phyloP scores from a whole-genome alignment of 92 coral and sea anemone genomes.

The Actinostola sp. region DNA sequence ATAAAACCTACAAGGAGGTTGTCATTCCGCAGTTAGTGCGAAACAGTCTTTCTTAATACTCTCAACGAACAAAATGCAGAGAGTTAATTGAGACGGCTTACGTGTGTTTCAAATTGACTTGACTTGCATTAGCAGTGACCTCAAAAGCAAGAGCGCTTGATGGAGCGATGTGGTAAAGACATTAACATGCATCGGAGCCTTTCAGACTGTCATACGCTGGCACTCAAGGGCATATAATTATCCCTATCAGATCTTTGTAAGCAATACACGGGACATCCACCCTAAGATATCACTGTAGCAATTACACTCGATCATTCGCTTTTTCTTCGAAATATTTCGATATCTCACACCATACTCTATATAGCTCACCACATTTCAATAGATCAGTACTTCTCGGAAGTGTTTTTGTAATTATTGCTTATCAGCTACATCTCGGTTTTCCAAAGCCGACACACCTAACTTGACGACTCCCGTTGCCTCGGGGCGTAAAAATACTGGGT shows the following conservation, averaged over 20 bases:
- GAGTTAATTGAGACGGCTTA: slow-evolving; percentile 11
- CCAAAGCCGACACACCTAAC: background rate
- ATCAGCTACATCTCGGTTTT: background rate
- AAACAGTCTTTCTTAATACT: slow-evolving; percentile 35
- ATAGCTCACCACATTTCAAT: slow-evolving; percentile 1
- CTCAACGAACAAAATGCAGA: slow-evolving; percentile 38
- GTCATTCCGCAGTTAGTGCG: background rate
- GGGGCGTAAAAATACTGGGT: background rate
- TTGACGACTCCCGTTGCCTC: no score
- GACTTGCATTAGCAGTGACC: slow-evolving; percentile 20
- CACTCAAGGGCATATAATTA: background rate
- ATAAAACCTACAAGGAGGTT: no score
- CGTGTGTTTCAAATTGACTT: background rate
- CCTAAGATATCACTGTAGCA: background rate
- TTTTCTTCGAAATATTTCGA: background rate
- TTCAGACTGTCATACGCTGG: slow-evolving; percentile 8
- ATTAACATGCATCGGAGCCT: slow-evolving; percentile 21
- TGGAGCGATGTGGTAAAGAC: slow-evolving; percentile 27
- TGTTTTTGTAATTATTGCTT: background rate
- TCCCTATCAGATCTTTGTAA: background rate
- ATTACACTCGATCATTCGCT: background rate
- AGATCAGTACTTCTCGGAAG: background rate
- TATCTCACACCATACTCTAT: background rate
- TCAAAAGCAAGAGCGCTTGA: slow-evolving; percentile 20
- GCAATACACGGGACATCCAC: background rate